Percentiles rank a stretch among this genome's conserved stretches.
These are phyloP conservation scores for Halesus radiatus DNA, from an alignment of 1,140 invertebrate genomes.

Conservation along the genomic window DNA sequence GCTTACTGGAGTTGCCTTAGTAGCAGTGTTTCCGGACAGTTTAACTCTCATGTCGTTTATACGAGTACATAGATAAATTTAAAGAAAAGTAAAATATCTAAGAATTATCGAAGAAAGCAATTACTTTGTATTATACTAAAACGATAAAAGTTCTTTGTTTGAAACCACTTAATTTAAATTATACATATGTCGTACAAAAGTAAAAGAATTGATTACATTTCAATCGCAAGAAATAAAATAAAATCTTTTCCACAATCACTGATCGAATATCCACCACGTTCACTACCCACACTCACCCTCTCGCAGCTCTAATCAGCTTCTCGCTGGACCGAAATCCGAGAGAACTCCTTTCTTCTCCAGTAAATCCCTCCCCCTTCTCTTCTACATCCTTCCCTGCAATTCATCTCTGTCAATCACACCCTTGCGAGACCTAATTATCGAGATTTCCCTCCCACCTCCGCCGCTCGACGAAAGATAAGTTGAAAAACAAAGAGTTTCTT, in stretches of 20 bases:
- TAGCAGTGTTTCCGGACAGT: too few relatives aligned
- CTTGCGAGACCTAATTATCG: conserved; percentile 51
- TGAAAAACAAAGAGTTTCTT: conserved; percentile 34
- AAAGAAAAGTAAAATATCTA: too few relatives aligned
- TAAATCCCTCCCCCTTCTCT: neutral
- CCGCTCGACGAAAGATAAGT: neutral
- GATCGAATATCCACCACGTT: neutral
- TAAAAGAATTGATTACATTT: too few relatives aligned
- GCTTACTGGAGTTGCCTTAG: too few relatives aligned
- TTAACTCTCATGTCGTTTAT: too few relatives aligned
- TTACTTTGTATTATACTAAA: too few relatives aligned
- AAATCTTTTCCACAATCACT: neutral
- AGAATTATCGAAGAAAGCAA: too few relatives aligned
- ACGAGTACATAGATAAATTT: too few relatives aligned
- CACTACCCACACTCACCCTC: neutral
- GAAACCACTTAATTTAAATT: too few relatives aligned
- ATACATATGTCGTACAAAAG: too few relatives aligned
- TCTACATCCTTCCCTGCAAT: conserved; percentile 29
- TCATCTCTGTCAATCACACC: conserved; percentile 53
- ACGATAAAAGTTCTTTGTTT: too few relatives aligned
- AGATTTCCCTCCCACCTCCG: conserved; percentile 33
- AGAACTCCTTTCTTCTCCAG: conserved; percentile 31
- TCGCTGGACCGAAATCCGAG: conserved; percentile 43
- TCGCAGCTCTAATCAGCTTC: conserved; percentile 44
- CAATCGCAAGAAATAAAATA: too few relatives aligned